Evolutionary conservation across 1,140 invertebrate genomes (phyloP), one percentile per base, ranked within the genome.

Genomic region (Helicoverpa armigera): DNA sequence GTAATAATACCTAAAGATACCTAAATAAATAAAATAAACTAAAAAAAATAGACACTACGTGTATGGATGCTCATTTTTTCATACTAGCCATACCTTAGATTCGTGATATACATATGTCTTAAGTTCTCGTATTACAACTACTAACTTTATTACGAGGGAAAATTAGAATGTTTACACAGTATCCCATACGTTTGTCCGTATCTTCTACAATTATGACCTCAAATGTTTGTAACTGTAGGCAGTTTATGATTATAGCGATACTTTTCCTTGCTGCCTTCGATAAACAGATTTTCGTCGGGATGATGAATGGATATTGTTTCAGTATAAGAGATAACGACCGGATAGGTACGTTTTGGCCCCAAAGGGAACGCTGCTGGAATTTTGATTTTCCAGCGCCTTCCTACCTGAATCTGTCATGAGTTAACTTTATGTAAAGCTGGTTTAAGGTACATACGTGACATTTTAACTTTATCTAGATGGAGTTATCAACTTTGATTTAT

Each of bases 221-320:
- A 43, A 43, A 43, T 60, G 58, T 60, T 67, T 50, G 16, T 50
- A 50, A 18, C 31, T 65, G 31, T 43, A 65, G 63, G 31, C n/a
- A 58, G 61, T 65, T 65, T 43, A 56, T 56, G 14, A 58, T 11
- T 18, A 58, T 58, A 16, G 43, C 2, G 16, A 18, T 67, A 67
- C 63, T 67, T 67, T 67, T 43, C 63, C 63, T 48, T 50, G 63
- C 50, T 48, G 43, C 7, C 63, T 67, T 50, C 63, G 63, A 67
- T 67, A 67, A 67, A 67, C 63, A 67, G 63, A 67, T 50, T 67
- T 67, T 35, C 43, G 63, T 50, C 63, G 63, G 48, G 35, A 50
- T 67, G 63, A 67, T 50, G 63, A 67, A 67, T 67, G 63, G 63
- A 67, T 50, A 67, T 67, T 43, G 63, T 67, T 50, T 67, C 63